Percentiles rank a stretch among this genome's conserved stretches.
phyloP scores from a whole-genome alignment of 1,140 invertebrate genomes.

The Leguminivora glycinivorella region DNA sequence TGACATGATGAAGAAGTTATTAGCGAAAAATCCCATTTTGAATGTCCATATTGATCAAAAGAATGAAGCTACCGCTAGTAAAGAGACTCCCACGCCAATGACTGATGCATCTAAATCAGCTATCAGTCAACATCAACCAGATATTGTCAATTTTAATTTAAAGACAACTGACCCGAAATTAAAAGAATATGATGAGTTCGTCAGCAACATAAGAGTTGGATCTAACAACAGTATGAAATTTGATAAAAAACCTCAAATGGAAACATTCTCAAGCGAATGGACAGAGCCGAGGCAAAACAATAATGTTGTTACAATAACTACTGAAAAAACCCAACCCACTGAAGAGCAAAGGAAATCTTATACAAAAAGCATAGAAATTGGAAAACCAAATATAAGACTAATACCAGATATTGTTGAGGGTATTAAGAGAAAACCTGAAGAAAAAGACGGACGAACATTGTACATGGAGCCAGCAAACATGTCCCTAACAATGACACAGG shows the following conservation, averaged over 20 bases:
- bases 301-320: slow-evolving; percentile 74
- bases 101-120: slow-evolving; percentile 73
- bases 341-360: slow-evolving; percentile 58
- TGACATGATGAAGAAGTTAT: slow-evolving; percentile 79
- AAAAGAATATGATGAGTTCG: slow-evolving; percentile 69
- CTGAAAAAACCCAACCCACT: slow-evolving; percentile 52
- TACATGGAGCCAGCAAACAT: slow-evolving; percentile 72
- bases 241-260: slow-evolving; percentile 51
- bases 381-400: slow-evolving; percentile 60
- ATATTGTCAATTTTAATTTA: slow-evolving; percentile 74
- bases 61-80: slow-evolving; percentile 58
- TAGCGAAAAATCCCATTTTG: slow-evolving; percentile 76
- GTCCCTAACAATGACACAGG: slow-evolving; percentile 70
- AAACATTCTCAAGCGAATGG: slow-evolving; percentile 56
- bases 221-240: slow-evolving; percentile 70
- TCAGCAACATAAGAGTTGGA: slow-evolving; percentile 75
- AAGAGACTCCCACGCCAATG: slow-evolving; percentile 51
- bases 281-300: slow-evolving; percentile 53
- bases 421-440: slow-evolving; percentile 57
- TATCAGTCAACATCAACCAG: slow-evolving; percentile 68
- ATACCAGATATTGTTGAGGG: slow-evolving; percentile 73
- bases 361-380: slow-evolving; percentile 77
- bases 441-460: slow-evolving; percentile 61
- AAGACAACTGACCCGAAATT: slow-evolving; percentile 58
- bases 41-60: slow-evolving; percentile 74